A percentile compares a stretch with the other conserved stretches of the same genome.
phyloP scores from a whole-genome alignment of 2,797 vertebrate genomes.

The Muraenolepis orangiensis region DNA sequence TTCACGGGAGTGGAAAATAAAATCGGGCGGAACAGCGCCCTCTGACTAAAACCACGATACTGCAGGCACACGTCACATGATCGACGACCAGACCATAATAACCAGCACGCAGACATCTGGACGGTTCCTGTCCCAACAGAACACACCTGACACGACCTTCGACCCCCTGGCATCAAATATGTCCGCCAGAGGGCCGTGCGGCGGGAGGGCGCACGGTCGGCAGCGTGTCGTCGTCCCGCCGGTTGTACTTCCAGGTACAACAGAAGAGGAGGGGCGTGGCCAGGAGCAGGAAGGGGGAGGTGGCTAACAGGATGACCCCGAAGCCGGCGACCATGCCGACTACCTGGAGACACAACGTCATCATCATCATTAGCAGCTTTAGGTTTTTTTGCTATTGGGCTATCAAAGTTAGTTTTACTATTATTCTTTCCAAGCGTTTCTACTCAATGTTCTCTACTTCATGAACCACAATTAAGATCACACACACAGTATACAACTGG shows the following conservation, averaged over 20 bases:
- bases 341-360: not conserved
- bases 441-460: too few relatives aligned
- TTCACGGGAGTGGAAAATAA: not conserved
- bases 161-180: not conserved
- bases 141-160: not conserved
- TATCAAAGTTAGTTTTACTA: too few relatives aligned
- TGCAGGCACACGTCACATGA: not conserved
- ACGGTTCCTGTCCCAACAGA: not conserved
- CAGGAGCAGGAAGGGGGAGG: conserved; percentile 75
- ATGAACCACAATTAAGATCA: too few relatives aligned
- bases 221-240: conserved; percentile 80
- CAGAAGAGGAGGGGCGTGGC: conserved; percentile 44
- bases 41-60: not conserved
- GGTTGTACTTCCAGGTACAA: conserved; percentile 85
- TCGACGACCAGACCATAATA: not conserved
- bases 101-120: not conserved
- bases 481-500: too few relatives aligned
- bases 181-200: not conserved
- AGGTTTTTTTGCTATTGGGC: too few relatives aligned
- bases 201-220: too few relatives aligned
- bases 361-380: too few relatives aligned
- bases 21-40: not conserved
- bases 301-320: conserved; percentile 75
- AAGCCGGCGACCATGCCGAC: not conserved
- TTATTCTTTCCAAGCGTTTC: too few relatives aligned